Evolutionary conservation across 2,113 vertebrate genomes (phyloP).

Genomic region (Plotosus lineatus): DNA sequence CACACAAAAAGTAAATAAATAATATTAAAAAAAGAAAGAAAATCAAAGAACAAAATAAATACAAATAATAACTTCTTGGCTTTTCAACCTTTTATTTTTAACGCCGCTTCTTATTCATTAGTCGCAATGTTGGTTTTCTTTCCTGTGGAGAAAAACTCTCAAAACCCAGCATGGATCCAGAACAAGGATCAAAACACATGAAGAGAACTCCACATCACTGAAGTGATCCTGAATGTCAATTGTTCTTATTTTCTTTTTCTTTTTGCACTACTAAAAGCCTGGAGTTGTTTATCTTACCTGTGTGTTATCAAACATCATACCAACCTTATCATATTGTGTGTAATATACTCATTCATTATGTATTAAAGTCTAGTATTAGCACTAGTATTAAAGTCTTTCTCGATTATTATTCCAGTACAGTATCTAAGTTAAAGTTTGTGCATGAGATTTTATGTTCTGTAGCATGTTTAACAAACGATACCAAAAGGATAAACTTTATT

Average conservation of each 20-base stretch:
- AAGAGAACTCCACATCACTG: background rate
- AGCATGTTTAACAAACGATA: too few relatives aligned
- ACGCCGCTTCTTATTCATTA: background rate
- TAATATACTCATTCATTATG: background rate
- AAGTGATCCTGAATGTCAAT: background rate
- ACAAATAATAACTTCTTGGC: background rate
- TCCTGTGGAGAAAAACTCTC: background rate
- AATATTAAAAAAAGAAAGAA: too few relatives aligned
- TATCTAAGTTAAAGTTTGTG: too few relatives aligned
- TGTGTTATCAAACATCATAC: background rate
- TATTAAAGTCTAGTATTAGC: too few relatives aligned
- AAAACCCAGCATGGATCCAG: background rate
- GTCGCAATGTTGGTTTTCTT: background rate
- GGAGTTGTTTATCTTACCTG: background rate
- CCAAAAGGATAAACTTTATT: too few relatives aligned
- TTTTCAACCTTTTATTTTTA: too few relatives aligned
- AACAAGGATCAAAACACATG: background rate
- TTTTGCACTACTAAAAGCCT: background rate
- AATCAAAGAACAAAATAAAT: background rate
- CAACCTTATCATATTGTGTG: background rate
- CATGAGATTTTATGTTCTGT: too few relatives aligned
- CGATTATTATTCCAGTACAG: too few relatives aligned
- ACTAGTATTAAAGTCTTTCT: too few relatives aligned
- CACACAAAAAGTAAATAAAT: too few relatives aligned
- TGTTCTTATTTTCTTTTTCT: background rate